phyloP scores from a whole-genome alignment of 2,888 invertebrate species.

The Lasioglossum villosulum region DNA sequence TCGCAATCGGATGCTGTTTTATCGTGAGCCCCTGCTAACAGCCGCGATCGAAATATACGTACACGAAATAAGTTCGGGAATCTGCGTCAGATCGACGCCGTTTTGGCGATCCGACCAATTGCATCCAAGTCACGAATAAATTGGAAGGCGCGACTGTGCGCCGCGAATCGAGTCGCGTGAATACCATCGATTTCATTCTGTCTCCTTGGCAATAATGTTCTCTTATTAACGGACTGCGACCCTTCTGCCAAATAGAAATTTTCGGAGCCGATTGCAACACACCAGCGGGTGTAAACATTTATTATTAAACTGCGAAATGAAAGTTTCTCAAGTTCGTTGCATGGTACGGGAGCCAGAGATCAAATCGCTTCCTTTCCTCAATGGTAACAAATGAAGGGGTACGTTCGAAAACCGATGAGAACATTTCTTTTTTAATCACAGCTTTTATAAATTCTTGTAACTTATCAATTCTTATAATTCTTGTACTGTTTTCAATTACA shows the following conservation, averaged over 20 bases:
- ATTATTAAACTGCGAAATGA: too few relatives aligned
- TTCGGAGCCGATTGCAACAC: background rate
- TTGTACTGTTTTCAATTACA: too few relatives aligned
- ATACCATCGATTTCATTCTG: background rate
- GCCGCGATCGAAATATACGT: background rate
- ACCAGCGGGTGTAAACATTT: too few relatives aligned
- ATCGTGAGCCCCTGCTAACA: conserved; percentile 9
- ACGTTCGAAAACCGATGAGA: too few relatives aligned
- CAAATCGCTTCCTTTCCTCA: too few relatives aligned
- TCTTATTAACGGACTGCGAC: background rate
- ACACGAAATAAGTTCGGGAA: background rate
- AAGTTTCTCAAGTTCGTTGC: too few relatives aligned
- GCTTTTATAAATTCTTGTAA: too few relatives aligned
- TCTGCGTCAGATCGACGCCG: background rate
- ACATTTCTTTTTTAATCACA: too few relatives aligned
- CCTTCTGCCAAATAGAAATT: background rate
- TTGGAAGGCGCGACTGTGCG: background rate
- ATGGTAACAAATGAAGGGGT: too few relatives aligned
- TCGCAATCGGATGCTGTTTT: conserved; percentile 23
- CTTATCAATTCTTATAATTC: too few relatives aligned
- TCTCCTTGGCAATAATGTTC: background rate
- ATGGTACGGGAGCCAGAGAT: too few relatives aligned
- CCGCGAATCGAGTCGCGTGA: background rate
- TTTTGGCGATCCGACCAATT: background rate
- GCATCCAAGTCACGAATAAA: background rate